Conservation (phyloP, 2,113 vertebrate species). For the Gila orcuttii region DNA sequence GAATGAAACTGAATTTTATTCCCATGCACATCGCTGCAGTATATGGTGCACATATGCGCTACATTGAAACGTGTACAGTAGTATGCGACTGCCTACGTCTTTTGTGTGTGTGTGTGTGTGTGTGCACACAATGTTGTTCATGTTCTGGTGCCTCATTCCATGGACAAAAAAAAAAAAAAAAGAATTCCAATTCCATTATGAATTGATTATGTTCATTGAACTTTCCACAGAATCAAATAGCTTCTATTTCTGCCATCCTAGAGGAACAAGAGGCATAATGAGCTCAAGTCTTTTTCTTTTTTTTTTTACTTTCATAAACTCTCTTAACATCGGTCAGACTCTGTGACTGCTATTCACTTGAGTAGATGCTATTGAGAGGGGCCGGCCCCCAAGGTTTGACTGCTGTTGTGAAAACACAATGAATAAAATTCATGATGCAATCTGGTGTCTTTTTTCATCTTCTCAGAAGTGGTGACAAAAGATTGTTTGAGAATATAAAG, state of each 20-base stretch:
- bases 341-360: neutral
- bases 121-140: neutral
- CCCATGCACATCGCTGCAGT: constrained; percentile 3
- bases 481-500: neutral
- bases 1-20: constrained; percentile 51
- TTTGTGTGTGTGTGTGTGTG: constrained; percentile 1
- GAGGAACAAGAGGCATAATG: neutral
- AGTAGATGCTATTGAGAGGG: neutral
- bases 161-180: neutral
- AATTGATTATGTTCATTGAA: constrained; percentile 21
- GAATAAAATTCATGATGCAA: constrained; percentile 39
- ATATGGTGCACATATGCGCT: neutral
- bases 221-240: constrained; percentile 8
- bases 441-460: neutral
- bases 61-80: neutral
- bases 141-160: constrained; percentile 32
- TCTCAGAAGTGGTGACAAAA: constrained; percentile 6
- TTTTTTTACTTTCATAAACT: constrained; percentile 20
- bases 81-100: neutral
- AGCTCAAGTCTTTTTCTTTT: neutral
- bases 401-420: constrained; percentile 20
- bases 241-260: neutral
- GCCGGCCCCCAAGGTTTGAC: constrained; percentile 30
- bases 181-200: neutral
- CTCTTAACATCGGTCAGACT: constrained; percentile 4